phyloP scores from a whole-genome alignment of 30 jellyfish, hydroid and myxozoan species.

The Aurelia aurita complex sp. Pacific region DNA sequence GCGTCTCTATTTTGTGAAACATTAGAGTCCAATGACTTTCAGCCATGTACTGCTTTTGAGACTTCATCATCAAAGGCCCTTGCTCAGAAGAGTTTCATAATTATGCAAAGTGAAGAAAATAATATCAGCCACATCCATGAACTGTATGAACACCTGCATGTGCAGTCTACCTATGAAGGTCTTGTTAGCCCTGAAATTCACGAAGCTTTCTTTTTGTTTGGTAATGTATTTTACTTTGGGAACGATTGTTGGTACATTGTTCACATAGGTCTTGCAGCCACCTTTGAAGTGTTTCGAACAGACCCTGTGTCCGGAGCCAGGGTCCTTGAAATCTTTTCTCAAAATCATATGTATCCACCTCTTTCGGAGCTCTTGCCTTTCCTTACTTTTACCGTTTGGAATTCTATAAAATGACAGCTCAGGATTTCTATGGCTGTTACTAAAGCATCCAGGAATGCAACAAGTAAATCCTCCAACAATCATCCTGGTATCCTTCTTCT shows the following conservation, averaged over 20 bases:
- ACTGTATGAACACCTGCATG: too few relatives aligned
- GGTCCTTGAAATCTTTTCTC: slow-evolving; percentile 1
- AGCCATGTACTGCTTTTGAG: not conserved
- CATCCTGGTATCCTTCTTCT: not conserved
- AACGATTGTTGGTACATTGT: too few relatives aligned
- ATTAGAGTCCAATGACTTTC: not conserved
- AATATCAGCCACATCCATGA: too few relatives aligned
- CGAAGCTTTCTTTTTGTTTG: too few relatives aligned
- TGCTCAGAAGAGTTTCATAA: too few relatives aligned
- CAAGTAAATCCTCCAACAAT: slow-evolving; percentile 17
- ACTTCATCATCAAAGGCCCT: too few relatives aligned
- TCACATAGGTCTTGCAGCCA: slow-evolving; percentile 3
- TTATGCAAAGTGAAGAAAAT: too few relatives aligned
- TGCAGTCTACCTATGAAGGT: too few relatives aligned
- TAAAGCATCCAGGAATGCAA: not conserved
- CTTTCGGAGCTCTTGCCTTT: slow-evolving; percentile 14
- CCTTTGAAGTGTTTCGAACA: slow-evolving; percentile 49
- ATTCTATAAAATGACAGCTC: slow-evolving; percentile 17
- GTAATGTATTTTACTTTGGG: too few relatives aligned
- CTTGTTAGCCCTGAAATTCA: too few relatives aligned
- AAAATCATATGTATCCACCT: slow-evolving; percentile 31
- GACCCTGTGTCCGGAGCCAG: slow-evolving; percentile 39
- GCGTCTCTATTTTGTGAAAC: not conserved
- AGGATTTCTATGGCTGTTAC: slow-evolving; percentile 6
- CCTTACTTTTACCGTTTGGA: slow-evolving; percentile 21